Evolutionary conservation across 2,113 vertebrate species (phyloP).

Genomic region (Mormyrus lacerda): DNA sequence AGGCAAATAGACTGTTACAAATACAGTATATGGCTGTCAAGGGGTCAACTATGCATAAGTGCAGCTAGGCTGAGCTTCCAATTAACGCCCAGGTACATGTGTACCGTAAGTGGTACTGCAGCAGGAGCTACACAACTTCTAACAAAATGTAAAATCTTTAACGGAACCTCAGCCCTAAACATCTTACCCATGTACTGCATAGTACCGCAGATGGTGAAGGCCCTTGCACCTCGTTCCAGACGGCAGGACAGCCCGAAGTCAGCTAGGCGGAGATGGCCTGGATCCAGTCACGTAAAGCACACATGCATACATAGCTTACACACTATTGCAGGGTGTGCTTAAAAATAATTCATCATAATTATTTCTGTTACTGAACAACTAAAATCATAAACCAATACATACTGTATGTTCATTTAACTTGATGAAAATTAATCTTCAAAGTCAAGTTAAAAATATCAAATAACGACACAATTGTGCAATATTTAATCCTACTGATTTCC

Average conservation of each 20-base stretch:
- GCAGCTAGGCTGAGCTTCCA: neutral
- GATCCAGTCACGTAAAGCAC: constrained; percentile 21
- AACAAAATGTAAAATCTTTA: neutral
- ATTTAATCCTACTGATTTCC: neutral
- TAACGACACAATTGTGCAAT: neutral
- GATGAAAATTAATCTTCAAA: neutral
- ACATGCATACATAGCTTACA: neutral
- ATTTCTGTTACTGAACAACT: neutral
- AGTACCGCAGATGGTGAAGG: constrained; percentile 91
- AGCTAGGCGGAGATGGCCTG: constrained; percentile 86
- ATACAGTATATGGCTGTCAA: neutral
- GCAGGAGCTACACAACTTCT: neutral
- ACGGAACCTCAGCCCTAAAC: neutral
- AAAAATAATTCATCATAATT: neutral
- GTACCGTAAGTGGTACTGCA: neutral
- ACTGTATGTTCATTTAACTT: neutral
- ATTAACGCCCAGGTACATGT: neutral
- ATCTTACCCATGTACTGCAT: constrained; percentile 93
- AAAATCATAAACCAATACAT: neutral
- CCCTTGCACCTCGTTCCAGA: constrained; percentile 69
- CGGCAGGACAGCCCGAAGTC: constrained; percentile 87
- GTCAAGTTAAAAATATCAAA: neutral
- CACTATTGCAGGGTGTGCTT: neutral
- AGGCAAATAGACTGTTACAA: neutral
- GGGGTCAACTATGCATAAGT: neutral